A percentile compares a stretch with the other conserved stretches of the same genome.
These are phyloP conservation scores for Myodes glareolus DNA, from an alignment of 2,113 vertebrate genomes.

Conservation along the genomic window DNA sequence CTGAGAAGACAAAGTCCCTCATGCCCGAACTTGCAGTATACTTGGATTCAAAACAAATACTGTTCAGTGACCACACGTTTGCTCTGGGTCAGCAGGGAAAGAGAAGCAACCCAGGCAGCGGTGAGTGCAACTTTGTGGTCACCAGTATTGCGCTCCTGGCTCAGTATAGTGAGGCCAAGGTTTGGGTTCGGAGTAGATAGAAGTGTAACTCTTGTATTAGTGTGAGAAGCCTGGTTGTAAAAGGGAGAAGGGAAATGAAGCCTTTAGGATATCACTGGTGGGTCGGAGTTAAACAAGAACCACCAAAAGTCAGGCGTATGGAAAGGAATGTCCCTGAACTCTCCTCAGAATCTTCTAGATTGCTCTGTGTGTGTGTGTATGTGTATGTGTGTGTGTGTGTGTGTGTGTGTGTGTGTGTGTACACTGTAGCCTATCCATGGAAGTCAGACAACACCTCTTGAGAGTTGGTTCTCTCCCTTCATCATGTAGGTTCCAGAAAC, in stretches of 20 bases:
- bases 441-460: not conserved
- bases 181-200: not conserved
- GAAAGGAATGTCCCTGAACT: not conserved
- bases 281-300: not conserved
- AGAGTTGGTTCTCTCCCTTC: not conserved
- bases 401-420: not conserved
- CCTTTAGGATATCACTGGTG: not conserved
- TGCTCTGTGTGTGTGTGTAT: not conserved
- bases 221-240: not conserved
- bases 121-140: not conserved
- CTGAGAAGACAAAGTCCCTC: not conserved
- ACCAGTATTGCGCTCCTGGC: not conserved
- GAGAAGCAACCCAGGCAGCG: not conserved
- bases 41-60: not conserved
- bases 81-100: not conserved
- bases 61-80: not conserved
- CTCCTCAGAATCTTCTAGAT: not conserved
- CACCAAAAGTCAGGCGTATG: rapidly evolving
- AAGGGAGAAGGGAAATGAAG: rapidly evolving
- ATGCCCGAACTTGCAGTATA: not conserved
- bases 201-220: not conserved
- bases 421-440: not conserved
- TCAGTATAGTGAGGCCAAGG: not conserved
- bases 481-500: not conserved
- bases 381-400: not conserved